Base-by-base conservation (phyloP, 37 sponge, comb jelly and placozoan species). In the Spongia lamella region DNA sequence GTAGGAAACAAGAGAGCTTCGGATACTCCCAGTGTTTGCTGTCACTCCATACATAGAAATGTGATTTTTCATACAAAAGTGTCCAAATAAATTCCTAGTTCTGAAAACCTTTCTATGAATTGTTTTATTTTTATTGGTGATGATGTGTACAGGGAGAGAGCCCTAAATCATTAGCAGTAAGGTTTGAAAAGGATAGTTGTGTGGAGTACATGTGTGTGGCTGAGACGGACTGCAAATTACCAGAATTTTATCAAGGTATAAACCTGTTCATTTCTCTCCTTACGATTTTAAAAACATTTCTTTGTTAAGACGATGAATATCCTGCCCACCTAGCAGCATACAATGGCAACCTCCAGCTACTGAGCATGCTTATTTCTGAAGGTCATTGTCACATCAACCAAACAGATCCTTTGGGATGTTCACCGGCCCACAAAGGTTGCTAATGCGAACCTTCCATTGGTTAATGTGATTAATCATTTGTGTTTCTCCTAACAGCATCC, bases 371-470 rank as follows among this genome's bases (percentile, higher is more conserved):
- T 22, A 72, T 93, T 19, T 49, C 63, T 7, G 78, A 81, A 26
- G 83, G 84, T n/a, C 73, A 74, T 51, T 79, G 65, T 32, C 38
- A 62, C 1, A 43, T 93, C 36, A 86, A 93, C 75, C 86, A 82
- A 50, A 55, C 40, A 29, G 91, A 93, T 36, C 39, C 24, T 1
- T 38, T 29, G 14, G 85, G 85, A 0, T 61, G 73, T 73, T 89
- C 94, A n/a, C 80, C 73, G 26, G 86, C 87, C 21, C 94, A 93
- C 53, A 89, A 86, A 75, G 94, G 94, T 93, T 43, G 47, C 47
- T 43, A 43, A 43, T 43, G 7, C 9, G 47, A 43, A 13, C 47
- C 5, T 43, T 43, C n/a, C n/a, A n/a, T n/a, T 43, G 9, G 5
- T 43, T 43, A 43, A 43, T 43, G 47, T 43, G 5, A 43, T 43